These are phyloP conservation scores for Danio tinwini DNA, from an alignment of 2,797 vertebrate species.

Conservation along the genomic window DNA sequence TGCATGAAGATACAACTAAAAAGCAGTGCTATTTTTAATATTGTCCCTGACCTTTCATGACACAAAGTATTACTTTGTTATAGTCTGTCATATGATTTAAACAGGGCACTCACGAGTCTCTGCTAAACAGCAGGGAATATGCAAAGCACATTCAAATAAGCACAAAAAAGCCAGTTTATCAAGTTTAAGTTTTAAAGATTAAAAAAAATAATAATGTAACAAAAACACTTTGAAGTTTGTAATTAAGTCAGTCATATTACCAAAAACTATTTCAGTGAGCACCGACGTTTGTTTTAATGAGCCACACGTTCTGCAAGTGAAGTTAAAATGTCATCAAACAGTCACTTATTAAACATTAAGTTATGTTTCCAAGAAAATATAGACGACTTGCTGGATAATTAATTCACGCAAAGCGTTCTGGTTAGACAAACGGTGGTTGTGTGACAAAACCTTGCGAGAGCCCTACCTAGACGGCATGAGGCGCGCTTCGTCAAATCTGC, in stretches of 20 bases:
- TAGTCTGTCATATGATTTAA: constrained; percentile 6
- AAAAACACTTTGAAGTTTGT: neutral
- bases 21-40: neutral
- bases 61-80: neutral
- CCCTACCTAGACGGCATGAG: too few relatives aligned
- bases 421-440: neutral
- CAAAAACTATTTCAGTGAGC: neutral
- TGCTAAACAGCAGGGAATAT: neutral
- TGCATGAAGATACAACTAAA: neutral
- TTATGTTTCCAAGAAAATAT: neutral
- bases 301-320: neutral
- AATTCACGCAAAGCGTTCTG: neutral
- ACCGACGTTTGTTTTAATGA: constrained; percentile 1
- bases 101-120: neutral
- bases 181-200: neutral
- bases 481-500: neutral
- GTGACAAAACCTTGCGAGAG: neutral
- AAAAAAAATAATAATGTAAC: neutral
- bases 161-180: neutral
- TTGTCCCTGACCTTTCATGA: neutral
- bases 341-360: neutral
- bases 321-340: neutral
- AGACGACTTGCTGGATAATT: neutral
- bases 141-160: neutral
- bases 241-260: neutral